Evolutionary conservation across 2,888 invertebrate genomes (phyloP).

Genomic region (Ichneumoninae sp.): DNA sequence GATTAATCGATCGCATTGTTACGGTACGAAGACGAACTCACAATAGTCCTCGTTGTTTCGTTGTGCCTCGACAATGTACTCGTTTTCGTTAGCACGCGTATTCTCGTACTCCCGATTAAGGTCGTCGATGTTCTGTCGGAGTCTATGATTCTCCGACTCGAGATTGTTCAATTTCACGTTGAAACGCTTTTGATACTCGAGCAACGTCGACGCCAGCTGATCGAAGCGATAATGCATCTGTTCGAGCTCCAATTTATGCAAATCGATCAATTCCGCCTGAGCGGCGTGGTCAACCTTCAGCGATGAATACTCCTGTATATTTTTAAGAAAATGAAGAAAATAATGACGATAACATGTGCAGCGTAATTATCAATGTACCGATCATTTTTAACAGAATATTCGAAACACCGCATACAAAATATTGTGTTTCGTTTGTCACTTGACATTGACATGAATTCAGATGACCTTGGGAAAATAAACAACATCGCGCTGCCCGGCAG

Average conservation of each 20-base stretch:
- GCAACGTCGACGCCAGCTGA: constrained; percentile 35
- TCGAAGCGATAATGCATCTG: constrained; percentile 46
- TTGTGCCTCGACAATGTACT: constrained; percentile 1
- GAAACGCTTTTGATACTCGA: constrained; percentile 58
- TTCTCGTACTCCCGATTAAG: neutral
- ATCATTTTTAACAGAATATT: neutral
- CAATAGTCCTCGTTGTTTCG: constrained; percentile 46
- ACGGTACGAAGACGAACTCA: constrained; percentile 28
- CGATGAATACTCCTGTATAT: constrained; percentile 57
- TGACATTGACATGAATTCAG: neutral
- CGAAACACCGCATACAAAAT: neutral
- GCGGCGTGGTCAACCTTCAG: constrained; percentile 48
- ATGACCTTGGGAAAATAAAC: neutral
- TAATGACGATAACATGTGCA: too few species aligned
- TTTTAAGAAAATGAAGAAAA: neutral
- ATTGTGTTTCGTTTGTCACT: neutral
- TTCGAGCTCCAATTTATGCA: constrained; percentile 60
- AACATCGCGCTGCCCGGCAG: neutral
- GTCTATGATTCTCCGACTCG: constrained; percentile 52
- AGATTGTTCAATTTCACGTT: constrained; percentile 41
- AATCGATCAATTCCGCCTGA: constrained; percentile 57
- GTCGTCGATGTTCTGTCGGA: constrained; percentile 29
- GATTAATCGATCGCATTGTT: neutral
- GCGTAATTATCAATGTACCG: neutral
- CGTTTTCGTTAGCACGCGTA: constrained; percentile 29